These are phyloP conservation scores for Peromyscus attwateri DNA, from an alignment of 2,797 vertebrate genomes.

Conservation along the genomic window DNA sequence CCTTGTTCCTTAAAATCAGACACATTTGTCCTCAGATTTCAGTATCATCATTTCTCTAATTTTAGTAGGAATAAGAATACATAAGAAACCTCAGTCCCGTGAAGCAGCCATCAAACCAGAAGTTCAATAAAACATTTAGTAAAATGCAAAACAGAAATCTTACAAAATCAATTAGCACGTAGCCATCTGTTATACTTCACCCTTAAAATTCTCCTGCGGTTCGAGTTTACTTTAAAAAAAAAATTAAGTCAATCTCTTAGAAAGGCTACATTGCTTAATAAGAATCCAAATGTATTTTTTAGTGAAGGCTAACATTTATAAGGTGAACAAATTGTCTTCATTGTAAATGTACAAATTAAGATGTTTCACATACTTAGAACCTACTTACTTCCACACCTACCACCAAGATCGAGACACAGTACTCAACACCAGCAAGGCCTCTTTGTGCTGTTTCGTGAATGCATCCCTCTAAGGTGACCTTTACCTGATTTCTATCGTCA, in stretches of 20 bases:
- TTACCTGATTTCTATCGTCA: conserved; percentile 21
- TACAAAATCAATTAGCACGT: conserved; percentile 28
- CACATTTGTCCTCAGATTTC: conserved; percentile 18
- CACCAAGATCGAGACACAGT: not conserved
- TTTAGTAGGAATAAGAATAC: conserved; percentile 22
- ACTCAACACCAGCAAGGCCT: not conserved
- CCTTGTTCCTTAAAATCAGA: conserved; percentile 35
- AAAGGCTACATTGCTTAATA: conserved; percentile 20
- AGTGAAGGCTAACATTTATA: conserved; percentile 51
- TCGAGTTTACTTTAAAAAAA: conserved; percentile 22
- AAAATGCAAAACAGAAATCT: conserved; percentile 34
- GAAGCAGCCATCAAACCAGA: conserved; percentile 10
- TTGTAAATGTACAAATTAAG: not conserved
- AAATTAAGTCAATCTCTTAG: conserved; percentile 44
- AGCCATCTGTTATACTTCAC: conserved; percentile 15
- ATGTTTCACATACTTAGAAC: not conserved
- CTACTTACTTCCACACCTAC: not conserved
- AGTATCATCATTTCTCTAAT: conserved; percentile 52
- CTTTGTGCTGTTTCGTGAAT: not conserved
- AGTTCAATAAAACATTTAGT: not conserved
- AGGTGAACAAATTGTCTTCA: conserved; percentile 14
- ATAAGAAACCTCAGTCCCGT: not conserved
- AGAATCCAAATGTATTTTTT: conserved; percentile 35
- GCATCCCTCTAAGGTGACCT: not conserved
- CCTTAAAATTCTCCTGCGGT: not conserved